phyloP scores from a whole-genome alignment of 35 echinoderm and acorn worm genomes.

The Eucidaris tribuloides region DNA sequence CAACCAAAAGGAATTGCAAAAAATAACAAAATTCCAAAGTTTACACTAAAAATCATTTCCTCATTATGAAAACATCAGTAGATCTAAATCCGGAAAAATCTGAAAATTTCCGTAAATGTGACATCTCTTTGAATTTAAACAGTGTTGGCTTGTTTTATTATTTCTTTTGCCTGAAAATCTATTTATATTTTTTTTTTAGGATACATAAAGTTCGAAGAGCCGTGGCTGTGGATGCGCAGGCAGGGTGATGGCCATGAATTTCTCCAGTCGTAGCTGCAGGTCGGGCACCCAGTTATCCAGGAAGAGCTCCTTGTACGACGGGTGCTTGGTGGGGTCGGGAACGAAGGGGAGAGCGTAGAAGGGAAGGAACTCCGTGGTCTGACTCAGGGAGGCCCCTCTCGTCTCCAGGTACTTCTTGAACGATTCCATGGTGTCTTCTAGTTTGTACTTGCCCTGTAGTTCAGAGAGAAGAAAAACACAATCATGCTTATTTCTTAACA shows the following conservation, averaged over 20 bases:
- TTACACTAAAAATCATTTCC: too few species aligned
- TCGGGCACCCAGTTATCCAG: conserved; percentile 92
- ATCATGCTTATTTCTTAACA: too few species aligned
- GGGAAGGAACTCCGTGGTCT: conserved; percentile 96
- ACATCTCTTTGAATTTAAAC: too few species aligned
- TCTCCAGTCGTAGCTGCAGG: conserved; percentile 78
- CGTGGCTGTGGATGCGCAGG: conserved; percentile 81
- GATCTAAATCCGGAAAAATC: too few species aligned
- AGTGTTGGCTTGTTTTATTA: too few species aligned
- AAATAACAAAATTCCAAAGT: too few species aligned
- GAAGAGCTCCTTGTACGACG: conserved; percentile 94
- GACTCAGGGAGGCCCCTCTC: conserved; percentile 81
- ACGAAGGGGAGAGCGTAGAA: conserved; percentile 99
- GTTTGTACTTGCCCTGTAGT: conserved; percentile 61
- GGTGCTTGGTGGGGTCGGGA: conserved; percentile 92
- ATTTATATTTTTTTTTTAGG: too few species aligned
- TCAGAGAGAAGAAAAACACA: background rate
- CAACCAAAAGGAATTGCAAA: too few species aligned
- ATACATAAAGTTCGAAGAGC: conserved; percentile 93
- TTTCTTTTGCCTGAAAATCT: too few species aligned
- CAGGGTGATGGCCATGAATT: conserved; percentile 83
- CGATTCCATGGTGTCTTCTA: conserved; percentile 78
- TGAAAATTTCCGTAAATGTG: too few species aligned
- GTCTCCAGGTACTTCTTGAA: conserved; percentile 93
- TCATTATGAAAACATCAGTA: too few species aligned